Evolutionary conservation across 2,113 vertebrate genomes (phyloP), one percentile per base, ranked within the genome.

Genomic region (Cephalopterus ornatus): DNA sequence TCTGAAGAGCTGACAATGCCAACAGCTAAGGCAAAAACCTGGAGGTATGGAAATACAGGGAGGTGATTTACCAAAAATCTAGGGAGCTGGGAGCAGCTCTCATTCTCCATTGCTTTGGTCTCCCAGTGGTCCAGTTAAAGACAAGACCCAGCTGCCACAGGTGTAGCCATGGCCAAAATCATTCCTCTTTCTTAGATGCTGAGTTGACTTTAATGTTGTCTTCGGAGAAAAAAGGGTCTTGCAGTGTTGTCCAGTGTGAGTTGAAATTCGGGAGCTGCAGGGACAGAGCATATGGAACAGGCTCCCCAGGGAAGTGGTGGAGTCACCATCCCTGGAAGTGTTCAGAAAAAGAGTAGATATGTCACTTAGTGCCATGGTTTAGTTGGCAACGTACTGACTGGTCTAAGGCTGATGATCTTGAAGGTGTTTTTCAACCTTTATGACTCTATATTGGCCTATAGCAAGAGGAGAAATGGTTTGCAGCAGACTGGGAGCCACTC

Each of bases 1-100:
- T 65, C 82, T 65, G 56, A 72, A 71, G 61, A 68, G 44, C 66
- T 91, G 80, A 72, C 39, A 91, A 23, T 4, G 71, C 68, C 84
- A 94, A 87, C 87, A 92, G 77, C 53, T 44, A 16, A 65, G 61
- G 86, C 39, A 61, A 81, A 94, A 95, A 92, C 59, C 18, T 0
- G 5, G 86, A 87, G 52, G 10, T 44, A 72, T 23, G 77, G 65
- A 87, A 85, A 75, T 15, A 59, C 15, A 44, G 65, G 47, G 47
- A 86, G 47, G 37, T n/a, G 81, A 70, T 50, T 49, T 89, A 61
- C 47, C 56, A 74, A 63, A 71, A 80, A 26, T 10, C 2, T 13
- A 50, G 55, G 30, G 52, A 59, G 33, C 8, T 63, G 73, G 22
- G 27, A 92, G 24, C 70, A 78, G 39, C 62, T 63, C 68, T 95